A percentile compares a stretch with the other conserved stretches of the same genome.
phyloP scores from a whole-genome alignment of 1,140 invertebrate species.

The Penaeus japonicus region DNA sequence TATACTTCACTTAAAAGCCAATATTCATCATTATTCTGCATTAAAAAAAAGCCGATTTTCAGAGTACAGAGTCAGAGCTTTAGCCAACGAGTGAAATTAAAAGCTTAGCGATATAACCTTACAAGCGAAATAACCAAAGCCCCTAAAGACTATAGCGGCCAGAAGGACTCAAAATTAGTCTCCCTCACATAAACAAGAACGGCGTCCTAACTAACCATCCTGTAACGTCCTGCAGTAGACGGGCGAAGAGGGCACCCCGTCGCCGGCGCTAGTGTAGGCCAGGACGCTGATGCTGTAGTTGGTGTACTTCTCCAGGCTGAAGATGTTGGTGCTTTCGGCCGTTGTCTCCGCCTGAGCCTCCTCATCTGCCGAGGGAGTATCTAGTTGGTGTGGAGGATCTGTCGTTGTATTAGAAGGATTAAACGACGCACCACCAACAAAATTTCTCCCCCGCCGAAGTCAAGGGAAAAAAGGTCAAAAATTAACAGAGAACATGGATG shows the following conservation, averaged over 20 bases:
- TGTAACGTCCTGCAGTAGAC: slow-evolving; percentile 90
- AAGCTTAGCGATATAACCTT: no score
- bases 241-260: slow-evolving; percentile 82
- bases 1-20: no score
- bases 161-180: no score
- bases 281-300: slow-evolving; percentile 86
- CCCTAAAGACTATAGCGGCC: no score
- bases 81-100: no score
- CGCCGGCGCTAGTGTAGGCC: slow-evolving; percentile 87
- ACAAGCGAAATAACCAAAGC: no score
- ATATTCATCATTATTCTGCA: no score
- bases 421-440: not conserved
- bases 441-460: not conserved
- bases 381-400: not conserved
- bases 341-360: slow-evolving; percentile 32
- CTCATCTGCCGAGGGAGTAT: slow-evolving; percentile 19
- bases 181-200: not conserved
- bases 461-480: not conserved
- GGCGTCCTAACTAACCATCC: slow-evolving; percentile 69
- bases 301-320: slow-evolving; percentile 66
- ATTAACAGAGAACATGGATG: not conserved
- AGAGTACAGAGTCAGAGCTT: no score
- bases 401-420: not conserved
- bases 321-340: slow-evolving; percentile 55
- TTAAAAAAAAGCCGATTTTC: no score